Conservation (phyloP, 1,140 invertebrate genomes). For the Druon quercuslanigerum region DNA sequence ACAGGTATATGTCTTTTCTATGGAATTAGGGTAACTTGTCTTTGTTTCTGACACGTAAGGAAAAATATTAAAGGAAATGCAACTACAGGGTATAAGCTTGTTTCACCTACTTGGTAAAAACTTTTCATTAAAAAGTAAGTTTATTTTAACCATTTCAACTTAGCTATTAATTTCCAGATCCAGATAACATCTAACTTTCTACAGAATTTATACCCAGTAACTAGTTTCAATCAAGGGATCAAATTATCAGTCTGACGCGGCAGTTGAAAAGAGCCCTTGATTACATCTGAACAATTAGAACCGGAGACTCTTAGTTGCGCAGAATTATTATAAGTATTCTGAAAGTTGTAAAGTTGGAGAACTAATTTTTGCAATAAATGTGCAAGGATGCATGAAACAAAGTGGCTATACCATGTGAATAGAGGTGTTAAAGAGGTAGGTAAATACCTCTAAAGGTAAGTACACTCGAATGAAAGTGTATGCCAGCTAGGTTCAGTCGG, state of each 20-base stretch:
- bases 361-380: background rate
- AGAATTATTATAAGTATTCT: background rate
- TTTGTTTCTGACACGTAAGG: too few relatives aligned
- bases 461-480: slow-evolving; percentile 22
- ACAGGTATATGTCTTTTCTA: background rate
- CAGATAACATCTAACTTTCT: too few relatives aligned
- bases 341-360: too few relatives aligned
- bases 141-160: too few relatives aligned
- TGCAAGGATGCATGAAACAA: background rate
- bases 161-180: too few relatives aligned
- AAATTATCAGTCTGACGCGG: background rate
- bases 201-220: too few relatives aligned
- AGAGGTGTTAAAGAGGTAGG: slow-evolving; percentile 39
- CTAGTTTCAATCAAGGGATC: too few relatives aligned
- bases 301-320: background rate
- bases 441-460: slow-evolving; percentile 35
- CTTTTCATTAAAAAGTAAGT: too few relatives aligned
- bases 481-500: background rate
- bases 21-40: too few relatives aligned
- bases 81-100: too few relatives aligned
- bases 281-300: slow-evolving; percentile 23
- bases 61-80: too few relatives aligned
- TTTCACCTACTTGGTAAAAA: too few relatives aligned
- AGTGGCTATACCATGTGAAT: slow-evolving; percentile 5
- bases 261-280: slow-evolving; percentile 15